Evolutionary conservation across 2,113 vertebrate species (phyloP), one percentile per base, ranked within the genome.

Genomic region (Semnornis frantzii): DNA sequence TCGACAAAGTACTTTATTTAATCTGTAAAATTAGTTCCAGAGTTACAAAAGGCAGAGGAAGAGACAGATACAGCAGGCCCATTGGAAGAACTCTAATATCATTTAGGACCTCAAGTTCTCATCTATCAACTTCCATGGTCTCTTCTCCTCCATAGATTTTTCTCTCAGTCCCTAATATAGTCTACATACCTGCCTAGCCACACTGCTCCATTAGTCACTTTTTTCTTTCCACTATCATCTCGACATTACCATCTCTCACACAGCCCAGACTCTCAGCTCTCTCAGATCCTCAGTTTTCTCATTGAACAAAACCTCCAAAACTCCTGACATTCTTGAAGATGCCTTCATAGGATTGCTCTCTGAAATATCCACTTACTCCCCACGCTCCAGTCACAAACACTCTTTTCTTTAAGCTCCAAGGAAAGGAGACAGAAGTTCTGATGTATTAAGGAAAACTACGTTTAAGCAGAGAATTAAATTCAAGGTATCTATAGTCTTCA

Each of bases 11-110:
- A 65, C 82, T 92, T 95, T 80, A 96, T 95, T 97, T 97, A 95
- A 97, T 96, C 94, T 95, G 90, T 78, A 92, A 91, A 92, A 97
- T 96, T 96, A 97, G 85, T 83, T 95, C 71, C 83, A 71, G 57
- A 95, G 66, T 71, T 94, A 73, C 70, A 92, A 92, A 96, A 96
- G 46, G 44, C 52, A 94, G 71, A 96, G 57, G 46, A 87, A 94
- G 76, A 95, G 69, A 58, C 58, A 88, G 82, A 91, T 88, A 34
- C 70, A 90, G 76, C 78, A 84, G 15, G 37, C 54, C 52, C 7
- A 7, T 65, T 94, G 65, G 54, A 95, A 87, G 88, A 93, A 90
- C 55, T 95, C 27, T 37, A 78, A 58, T 90, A 94, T 89, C 37
- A 84, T 70, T 92, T 93, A 87, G 59, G 69, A 95, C 82, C 79